phyloP scores from a whole-genome alignment of 35 echinoderm and acorn worm species.

The Chiridota heheva region DNA sequence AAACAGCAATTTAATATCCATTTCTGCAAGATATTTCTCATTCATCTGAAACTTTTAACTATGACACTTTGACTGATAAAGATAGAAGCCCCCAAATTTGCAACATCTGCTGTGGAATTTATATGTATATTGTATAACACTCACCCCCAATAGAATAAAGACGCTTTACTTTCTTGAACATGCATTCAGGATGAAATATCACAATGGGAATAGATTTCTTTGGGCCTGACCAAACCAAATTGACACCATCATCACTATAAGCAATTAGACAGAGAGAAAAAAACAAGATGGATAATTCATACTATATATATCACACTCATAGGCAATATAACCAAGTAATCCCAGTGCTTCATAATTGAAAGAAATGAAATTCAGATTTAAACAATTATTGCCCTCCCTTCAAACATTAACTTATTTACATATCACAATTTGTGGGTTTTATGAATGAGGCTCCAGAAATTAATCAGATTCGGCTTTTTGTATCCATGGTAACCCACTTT shows the following conservation, averaged over 20 bases:
- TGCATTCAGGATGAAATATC: constrained; percentile 81
- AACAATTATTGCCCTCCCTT: neutral
- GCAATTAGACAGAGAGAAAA: neutral
- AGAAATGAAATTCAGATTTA: neutral
- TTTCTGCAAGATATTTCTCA: too few species aligned
- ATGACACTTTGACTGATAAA: neutral
- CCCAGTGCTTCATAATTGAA: neutral
- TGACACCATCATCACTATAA: constrained; percentile 53
- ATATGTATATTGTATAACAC: neutral
- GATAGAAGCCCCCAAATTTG: neutral
- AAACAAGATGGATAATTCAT: neutral
- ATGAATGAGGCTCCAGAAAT: too few species aligned
- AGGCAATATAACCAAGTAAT: neutral
- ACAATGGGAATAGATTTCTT: constrained; percentile 74
- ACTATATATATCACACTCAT: neutral
- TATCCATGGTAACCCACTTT: too few species aligned
- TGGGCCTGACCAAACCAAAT: constrained; percentile 84
- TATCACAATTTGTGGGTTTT: neutral
- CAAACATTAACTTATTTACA: neutral
- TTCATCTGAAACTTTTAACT: neutral
- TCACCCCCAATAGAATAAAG: too few species aligned
- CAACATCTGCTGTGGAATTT: neutral
- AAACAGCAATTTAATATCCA: too few species aligned
- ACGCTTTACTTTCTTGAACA: constrained; percentile 78
- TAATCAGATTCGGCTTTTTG: too few species aligned